Base-by-base conservation (phyloP, 2,113 vertebrate genomes). In the Nannospalax galili region DNA sequence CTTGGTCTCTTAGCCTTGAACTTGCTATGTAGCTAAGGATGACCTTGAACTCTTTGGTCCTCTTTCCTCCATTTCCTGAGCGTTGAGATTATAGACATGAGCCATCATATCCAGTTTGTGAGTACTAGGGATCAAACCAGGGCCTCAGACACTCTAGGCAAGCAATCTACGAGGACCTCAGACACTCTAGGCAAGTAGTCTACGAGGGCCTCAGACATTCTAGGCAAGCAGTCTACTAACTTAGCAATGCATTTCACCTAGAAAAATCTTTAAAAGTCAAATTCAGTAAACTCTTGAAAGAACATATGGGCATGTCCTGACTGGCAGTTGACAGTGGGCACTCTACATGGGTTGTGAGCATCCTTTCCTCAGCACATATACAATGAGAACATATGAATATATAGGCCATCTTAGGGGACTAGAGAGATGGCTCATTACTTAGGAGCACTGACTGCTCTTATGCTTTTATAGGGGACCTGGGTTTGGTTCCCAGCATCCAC, bases 281-380 rank as follows among this genome's bases (percentile, higher is more conserved):
- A 5, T 58, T 40, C 35, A 58, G 35, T 72, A 28, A 20, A 7
- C 24, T 80, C 3, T 92, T 65, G 58, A 69, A 82, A 65, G 64
- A 5, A 37, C 28, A 40, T 30, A 5, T 26, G 24, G 19, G 30
- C 15, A 37, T 12, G 16, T 42, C 84, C 60, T 35, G 75, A 94
- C 16, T 35, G 3, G 0, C 14, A 65, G 80, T 11, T 67, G 22
- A 10, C 3, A 5, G 12, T 20, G 16, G 72, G 40, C 16, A 15
- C 16, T 28, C 3, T 20, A 5, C 22, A 7, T 1, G 0, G 35
- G 22, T 26, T 20, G 10, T 9, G 12, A 0, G 7, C 37, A 20
- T 24, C 74, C 20, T 1, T 35, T 10, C 20, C 15, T 19, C 15
- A 20, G n/a, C 28, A 16, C n/a, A 40, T 1, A 24, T 26, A 22